Percentiles rank a stretch among this genome's conserved stretches.
These are phyloP conservation scores for Diabrotica virgifera DNA, from an alignment of 1,140 invertebrate species.

Conservation along the genomic window DNA sequence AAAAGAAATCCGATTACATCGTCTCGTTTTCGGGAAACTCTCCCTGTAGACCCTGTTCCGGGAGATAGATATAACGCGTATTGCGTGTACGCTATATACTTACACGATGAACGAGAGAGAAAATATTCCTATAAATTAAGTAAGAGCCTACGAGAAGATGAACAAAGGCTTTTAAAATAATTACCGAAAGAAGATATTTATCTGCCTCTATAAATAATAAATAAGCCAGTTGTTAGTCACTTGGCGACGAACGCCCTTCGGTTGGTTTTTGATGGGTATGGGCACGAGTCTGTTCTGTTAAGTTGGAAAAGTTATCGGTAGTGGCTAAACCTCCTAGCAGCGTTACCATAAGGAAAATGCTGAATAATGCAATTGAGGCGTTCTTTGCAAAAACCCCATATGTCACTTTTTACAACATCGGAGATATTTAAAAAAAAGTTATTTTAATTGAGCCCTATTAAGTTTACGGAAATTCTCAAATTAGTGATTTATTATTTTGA, in stretches of 20 bases:
- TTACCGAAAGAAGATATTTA: slow-evolving; percentile 37
- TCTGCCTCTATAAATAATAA: slow-evolving; percentile 38
- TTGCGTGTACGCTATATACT: slow-evolving; percentile 14
- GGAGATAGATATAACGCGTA: not conserved
- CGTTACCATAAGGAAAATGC: too few relatives aligned
- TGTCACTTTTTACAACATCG: too few relatives aligned
- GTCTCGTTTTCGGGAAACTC: not conserved
- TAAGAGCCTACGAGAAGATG: slow-evolving; percentile 30
- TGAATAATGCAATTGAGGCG: too few relatives aligned
- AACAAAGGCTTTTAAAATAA: slow-evolving; percentile 42
- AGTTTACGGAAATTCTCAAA: too few relatives aligned
- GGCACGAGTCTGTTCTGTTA: slow-evolving; percentile 12
- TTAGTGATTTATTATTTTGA: too few relatives aligned
- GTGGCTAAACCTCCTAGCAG: not conserved
- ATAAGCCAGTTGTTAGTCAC: slow-evolving; percentile 39
- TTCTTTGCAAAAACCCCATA: too few relatives aligned
- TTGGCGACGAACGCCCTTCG: slow-evolving; percentile 30
- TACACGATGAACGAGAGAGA: slow-evolving; percentile 3
- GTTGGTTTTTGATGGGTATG: slow-evolving; percentile 21
- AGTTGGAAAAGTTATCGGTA: not conserved
- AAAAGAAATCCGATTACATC: too few relatives aligned
- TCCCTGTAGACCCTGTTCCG: not conserved
- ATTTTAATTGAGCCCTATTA: too few relatives aligned
- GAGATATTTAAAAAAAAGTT: too few relatives aligned
- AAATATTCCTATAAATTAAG: slow-evolving; percentile 34